These are phyloP conservation scores for Drosophila suzukii DNA, from an alignment of 1,140 invertebrate species.

Conservation along the genomic window DNA sequence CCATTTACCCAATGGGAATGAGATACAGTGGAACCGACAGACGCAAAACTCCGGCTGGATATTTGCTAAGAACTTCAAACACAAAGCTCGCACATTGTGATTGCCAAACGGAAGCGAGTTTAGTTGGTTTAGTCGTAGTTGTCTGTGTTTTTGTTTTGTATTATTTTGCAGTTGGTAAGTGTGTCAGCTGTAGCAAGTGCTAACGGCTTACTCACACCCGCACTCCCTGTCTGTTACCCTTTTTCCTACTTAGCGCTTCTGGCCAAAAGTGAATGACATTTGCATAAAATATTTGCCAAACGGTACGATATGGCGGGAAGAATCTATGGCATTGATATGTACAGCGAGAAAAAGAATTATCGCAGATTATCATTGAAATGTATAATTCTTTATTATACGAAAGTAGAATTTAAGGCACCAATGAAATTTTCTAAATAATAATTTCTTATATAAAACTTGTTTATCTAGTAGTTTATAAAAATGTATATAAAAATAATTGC, in stretches of 20 bases:
- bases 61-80: slow-evolving; percentile 39
- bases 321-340: not conserved
- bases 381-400: no score
- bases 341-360: not conserved
- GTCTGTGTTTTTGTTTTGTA: slow-evolving; percentile 21
- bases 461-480: no score
- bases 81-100: slow-evolving; percentile 43
- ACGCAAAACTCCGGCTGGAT: slow-evolving; percentile 15
- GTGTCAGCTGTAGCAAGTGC: slow-evolving; percentile 45
- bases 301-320: not conserved
- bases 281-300: slow-evolving; percentile 21
- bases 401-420: no score
- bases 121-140: slow-evolving; percentile 27
- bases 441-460: no score
- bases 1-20: slow-evolving; percentile 38
- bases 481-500: no score
- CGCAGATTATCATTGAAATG: no score
- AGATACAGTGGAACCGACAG: slow-evolving; percentile 31
- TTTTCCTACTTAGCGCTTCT: slow-evolving; percentile 19
- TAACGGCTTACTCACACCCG: slow-evolving; percentile 33
- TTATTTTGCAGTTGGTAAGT: slow-evolving; percentile 35
- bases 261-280: slow-evolving; percentile 53
- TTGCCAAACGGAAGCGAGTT: slow-evolving; percentile 44
- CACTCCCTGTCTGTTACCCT: not conserved
- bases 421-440: no score